A percentile compares a stretch with the other conserved stretches of the same genome.
phyloP scores from a whole-genome alignment of 2,888 invertebrate genomes.

The Cybosia mesomella region DNA sequence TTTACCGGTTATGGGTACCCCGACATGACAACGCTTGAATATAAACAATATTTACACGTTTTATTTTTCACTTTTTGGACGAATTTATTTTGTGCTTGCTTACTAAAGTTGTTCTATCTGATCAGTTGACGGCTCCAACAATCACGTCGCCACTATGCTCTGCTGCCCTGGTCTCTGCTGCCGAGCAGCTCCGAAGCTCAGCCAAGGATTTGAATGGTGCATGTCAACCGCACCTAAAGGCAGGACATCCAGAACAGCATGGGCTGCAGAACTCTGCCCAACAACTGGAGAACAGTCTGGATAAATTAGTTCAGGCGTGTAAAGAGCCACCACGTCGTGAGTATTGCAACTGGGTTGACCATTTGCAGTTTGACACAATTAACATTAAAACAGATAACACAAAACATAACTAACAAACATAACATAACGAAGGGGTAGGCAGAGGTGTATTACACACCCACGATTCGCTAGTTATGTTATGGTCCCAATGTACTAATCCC shows the following conservation, averaged over 20 bases:
- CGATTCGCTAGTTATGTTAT: too few relatives aligned
- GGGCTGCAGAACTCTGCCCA: background rate
- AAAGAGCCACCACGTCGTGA: conserved; percentile 2
- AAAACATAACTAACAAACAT: too few relatives aligned
- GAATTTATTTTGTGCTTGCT: background rate
- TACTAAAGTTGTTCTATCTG: background rate
- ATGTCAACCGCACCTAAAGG: conserved; percentile 36
- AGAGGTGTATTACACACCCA: too few relatives aligned
- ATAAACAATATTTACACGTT: too few relatives aligned
- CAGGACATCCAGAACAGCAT: conserved; percentile 24
- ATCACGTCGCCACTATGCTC: conserved; percentile 53
- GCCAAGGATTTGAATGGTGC: conserved; percentile 46
- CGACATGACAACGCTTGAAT: too few relatives aligned
- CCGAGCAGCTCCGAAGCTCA: conserved; percentile 46
- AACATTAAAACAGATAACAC: too few relatives aligned
- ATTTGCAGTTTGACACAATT: background rate
- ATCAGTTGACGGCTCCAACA: conserved; percentile 56
- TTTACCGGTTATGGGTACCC: too few relatives aligned
- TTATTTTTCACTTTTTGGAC: too few relatives aligned
- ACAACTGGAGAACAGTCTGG: conserved; percentile 35
- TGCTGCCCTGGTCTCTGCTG: conserved; percentile 42
- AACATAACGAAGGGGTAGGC: too few relatives aligned
- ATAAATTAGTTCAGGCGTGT: background rate
- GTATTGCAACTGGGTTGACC: background rate
- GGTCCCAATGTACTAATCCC: too few relatives aligned